Evolutionary conservation across 2,888 invertebrate species (phyloP), one percentile per base, ranked within the genome.

Genomic region (Mimachlamys varia): DNA sequence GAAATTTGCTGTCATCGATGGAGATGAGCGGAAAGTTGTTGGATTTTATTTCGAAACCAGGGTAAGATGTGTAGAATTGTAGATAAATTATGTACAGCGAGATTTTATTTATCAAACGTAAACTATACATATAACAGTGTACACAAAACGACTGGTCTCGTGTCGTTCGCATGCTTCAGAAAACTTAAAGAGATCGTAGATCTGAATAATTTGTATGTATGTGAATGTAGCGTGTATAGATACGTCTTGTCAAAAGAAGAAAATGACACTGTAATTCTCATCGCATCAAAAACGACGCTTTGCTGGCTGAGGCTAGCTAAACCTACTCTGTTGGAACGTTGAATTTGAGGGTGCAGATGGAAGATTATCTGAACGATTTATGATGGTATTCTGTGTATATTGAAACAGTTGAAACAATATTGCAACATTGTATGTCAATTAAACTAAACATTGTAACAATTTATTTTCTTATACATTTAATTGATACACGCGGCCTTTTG

Each of bases 161-260:
- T 76, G 76, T 76, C 76, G 76, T 10, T 76, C 76, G 76, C 76
- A 76, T 76, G 76, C 33, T 76, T 33, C 27, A 27, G 76, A 76
- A 76, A 76, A 33, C 76, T 22, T 76, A 2, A 33, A n/a, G 53
- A 76, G 76, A 76, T 76, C 76, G 22, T 33, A 27, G 76, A 76
- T 76, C 76, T 33, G 76, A 76, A 76, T 76, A 76, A 27, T 76
- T 76, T 76, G 76, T 76, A 76, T 76, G 76, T 76, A 76, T 76
- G 76, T 76, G 76, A 76, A 76, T 76, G 27, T 76, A 76, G 76
- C 76, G 76, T 76, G 76, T 76, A 27, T 76, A 76, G 76, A 76
- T 76, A 76, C 76, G 76, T 76, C 76, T 76, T 76, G 76, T 76
- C 76, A 76, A 76, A 76, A 33, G 76, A 33, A 76, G 76, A 76